A percentile compares a stretch with the other conserved stretches of the same genome.
Evolutionary conservation across 2,888 invertebrate species (phyloP).

Genomic region (Linhomoeus sp.): DNA sequence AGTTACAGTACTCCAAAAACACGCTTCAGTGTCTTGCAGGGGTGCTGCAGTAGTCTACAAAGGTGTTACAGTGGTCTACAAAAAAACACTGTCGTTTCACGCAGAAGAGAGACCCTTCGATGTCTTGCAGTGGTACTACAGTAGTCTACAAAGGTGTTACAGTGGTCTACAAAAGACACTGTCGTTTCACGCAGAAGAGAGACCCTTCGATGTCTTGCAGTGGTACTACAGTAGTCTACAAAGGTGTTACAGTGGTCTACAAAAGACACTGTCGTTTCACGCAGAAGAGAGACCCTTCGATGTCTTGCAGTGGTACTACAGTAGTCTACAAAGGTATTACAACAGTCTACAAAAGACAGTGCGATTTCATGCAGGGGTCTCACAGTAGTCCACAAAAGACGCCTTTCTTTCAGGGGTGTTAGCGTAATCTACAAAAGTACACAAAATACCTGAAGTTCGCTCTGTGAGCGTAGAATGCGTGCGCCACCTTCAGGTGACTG

Average conservation of each 20-base stretch:
- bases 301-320: conserved; percentile 49
- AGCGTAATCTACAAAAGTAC: conserved; percentile 80
- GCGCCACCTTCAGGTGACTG: conserved; percentile 59
- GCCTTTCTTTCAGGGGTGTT: conserved; percentile 70
- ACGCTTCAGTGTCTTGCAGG: too few species aligned
- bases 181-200: too few species aligned
- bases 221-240: too few species aligned
- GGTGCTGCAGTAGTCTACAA: too few species aligned
- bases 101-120: too few species aligned
- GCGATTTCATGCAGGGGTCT: not conserved
- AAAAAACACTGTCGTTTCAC: too few species aligned
- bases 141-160: too few species aligned
- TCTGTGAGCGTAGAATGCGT: conserved; percentile 70
- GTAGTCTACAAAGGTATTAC: conserved; percentile 60
- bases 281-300: conserved; percentile 69
- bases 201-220: too few species aligned
- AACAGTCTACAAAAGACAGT: conserved; percentile 26
- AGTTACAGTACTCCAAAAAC: too few species aligned
- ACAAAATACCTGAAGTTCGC: conserved; percentile 54
- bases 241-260: conserved; percentile 29
- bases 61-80: too few species aligned
- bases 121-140: too few species aligned
- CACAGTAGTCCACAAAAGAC: conserved; percentile 28
- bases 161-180: too few species aligned
- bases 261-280: conserved; percentile 71